These are phyloP conservation scores for Chrysolophus pictus DNA, from an alignment of 2,797 vertebrate species.

Conservation along the genomic window DNA sequence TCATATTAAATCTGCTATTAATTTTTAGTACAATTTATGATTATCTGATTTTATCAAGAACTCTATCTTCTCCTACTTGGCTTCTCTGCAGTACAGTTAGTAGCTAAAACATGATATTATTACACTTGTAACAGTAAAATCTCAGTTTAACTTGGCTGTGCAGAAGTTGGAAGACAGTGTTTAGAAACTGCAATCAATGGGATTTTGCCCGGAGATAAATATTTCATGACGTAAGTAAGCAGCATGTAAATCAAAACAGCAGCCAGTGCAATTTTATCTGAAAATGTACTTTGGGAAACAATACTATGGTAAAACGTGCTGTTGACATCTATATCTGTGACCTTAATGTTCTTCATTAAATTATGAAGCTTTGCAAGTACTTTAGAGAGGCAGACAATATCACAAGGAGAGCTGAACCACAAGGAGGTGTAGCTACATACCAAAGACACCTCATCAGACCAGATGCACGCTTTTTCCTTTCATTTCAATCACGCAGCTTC, in stretches of 20 bases:
- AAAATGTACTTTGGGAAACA: not conserved
- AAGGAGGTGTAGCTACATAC: not conserved
- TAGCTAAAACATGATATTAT: not conserved
- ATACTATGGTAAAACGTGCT: not conserved
- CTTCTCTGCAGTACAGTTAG: not conserved
- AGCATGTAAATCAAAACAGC: not conserved
- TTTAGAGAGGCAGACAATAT: not conserved
- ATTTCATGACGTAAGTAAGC: not conserved
- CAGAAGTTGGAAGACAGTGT: not conserved
- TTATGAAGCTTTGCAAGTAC: not conserved
- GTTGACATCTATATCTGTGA: not conserved
- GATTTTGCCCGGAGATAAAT: not conserved
- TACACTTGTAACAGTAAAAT: not conserved
- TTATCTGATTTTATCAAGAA: not conserved
- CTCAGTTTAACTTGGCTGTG: not conserved
- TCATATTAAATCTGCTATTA: not conserved
- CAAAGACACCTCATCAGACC: not conserved
- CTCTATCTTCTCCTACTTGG: not conserved
- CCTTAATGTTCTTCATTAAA: not conserved
- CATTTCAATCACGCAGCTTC: not conserved
- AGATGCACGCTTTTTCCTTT: not conserved
- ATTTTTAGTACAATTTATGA: constrained; percentile 8
- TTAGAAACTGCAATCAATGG: not conserved
- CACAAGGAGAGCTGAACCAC: not conserved
- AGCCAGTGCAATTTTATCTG: not conserved